A percentile compares a stretch with the other conserved stretches of the same genome.
Evolutionary conservation across 2,797 vertebrate genomes (phyloP).

Genomic region (Spinus olivaceus): DNA sequence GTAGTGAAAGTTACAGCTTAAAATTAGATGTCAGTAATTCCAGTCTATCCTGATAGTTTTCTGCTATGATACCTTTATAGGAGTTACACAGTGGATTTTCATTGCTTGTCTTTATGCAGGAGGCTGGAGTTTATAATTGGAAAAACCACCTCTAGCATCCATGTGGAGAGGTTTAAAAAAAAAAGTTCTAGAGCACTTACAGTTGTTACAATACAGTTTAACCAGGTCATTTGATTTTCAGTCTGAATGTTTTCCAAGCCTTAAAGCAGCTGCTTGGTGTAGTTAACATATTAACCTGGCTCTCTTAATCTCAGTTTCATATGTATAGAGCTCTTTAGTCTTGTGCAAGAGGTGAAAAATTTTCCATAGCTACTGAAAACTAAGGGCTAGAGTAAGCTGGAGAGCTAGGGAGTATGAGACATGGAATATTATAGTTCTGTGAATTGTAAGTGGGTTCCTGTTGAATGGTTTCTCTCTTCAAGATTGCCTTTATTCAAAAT

Average conservation of each 20-base stretch:
- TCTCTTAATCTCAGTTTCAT: neutral
- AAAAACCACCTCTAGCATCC: neutral
- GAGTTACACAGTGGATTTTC: neutral
- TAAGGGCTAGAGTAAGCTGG: neutral
- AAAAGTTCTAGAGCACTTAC: neutral
- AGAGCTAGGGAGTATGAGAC: neutral
- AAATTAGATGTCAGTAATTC: neutral
- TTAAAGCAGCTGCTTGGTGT: neutral
- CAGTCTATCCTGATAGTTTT: neutral
- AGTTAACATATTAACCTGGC: neutral
- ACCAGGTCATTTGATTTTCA: neutral
- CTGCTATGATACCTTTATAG: neutral
- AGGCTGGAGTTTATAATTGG: neutral
- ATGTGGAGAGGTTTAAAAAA: neutral
- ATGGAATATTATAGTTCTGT: neutral
- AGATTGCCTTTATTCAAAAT: neutral
- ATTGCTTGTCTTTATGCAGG: neutral
- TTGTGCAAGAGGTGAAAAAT: neutral
- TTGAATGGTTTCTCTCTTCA: neutral
- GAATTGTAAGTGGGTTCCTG: neutral
- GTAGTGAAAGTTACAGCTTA: neutral
- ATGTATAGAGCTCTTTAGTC: neutral
- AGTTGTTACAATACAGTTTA: neutral
- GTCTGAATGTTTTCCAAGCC: neutral
- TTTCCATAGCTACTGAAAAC: neutral